These are phyloP conservation scores for Mirza zaza DNA, from an alignment of 2,113 vertebrate species.

Conservation along the genomic window DNA sequence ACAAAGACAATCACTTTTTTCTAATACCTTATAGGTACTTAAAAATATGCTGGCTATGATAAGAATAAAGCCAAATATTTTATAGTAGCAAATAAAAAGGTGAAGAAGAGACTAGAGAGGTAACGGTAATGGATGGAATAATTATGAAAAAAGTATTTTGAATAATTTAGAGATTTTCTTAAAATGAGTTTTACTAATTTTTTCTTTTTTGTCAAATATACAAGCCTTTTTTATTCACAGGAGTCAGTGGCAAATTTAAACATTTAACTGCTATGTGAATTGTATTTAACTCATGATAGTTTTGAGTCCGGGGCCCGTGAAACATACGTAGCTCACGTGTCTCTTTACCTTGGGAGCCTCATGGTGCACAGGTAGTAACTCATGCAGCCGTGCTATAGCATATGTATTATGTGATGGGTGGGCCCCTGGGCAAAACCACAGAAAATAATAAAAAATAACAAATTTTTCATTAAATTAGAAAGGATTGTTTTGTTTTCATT, in stretches of 20 bases:
- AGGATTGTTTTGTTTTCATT: no score
- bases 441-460: no score
- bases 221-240: neutral
- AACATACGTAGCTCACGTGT: no score
- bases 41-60: neutral
- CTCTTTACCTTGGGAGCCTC: no score
- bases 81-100: neutral
- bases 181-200: neutral
- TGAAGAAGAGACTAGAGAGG: neutral
- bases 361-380: no score
- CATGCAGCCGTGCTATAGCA: no score
- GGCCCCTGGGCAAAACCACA: no score
- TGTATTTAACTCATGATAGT: no score
- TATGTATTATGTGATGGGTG: no score
- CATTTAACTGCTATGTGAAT: neutral
- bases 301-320: no score
- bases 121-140: neutral
- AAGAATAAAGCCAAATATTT: conserved; percentile 27
- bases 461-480: no score
- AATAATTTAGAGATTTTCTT: conserved; percentile 30
- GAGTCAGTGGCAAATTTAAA: neutral
- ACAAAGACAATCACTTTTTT: neutral
- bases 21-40: neutral
- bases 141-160: neutral
- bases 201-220: neutral